These are phyloP conservation scores for Rhea americana DNA, from an alignment of 2,113 vertebrate genomes.

Conservation along the genomic window DNA sequence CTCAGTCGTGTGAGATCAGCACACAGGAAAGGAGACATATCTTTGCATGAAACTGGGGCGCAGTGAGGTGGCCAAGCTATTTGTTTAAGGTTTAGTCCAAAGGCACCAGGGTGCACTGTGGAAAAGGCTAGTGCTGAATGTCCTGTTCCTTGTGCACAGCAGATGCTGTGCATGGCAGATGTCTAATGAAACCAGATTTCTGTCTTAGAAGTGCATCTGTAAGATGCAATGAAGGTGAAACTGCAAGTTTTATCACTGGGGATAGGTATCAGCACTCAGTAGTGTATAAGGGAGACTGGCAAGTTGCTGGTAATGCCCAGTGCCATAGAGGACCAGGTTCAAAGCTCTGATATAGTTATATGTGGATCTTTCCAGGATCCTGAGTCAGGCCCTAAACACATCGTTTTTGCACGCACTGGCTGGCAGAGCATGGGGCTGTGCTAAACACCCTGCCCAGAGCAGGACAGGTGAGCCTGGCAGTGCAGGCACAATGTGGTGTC, in stretches of 20 bases:
- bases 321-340: background rate
- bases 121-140: background rate
- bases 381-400: rapidly evolving
- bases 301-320: rapidly evolving
- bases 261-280: background rate
- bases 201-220: background rate
- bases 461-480: background rate
- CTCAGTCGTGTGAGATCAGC: rapidly evolving
- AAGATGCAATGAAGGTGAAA: background rate
- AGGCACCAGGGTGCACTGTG: rapidly evolving
- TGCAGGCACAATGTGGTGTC: rapidly evolving
- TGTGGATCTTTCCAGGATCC: background rate
- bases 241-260: background rate
- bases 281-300: background rate
- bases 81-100: background rate
- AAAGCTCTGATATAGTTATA: background rate
- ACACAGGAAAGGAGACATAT: background rate
- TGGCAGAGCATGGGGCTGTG: rapidly evolving
- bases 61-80: rapidly evolving
- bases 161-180: background rate
- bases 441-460: background rate
- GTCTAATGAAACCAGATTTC: background rate
- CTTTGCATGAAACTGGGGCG: background rate
- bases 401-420: background rate
- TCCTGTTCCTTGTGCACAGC: rapidly evolving